These are phyloP conservation scores for Actenoides hombroni DNA, from an alignment of 2,113 vertebrate species.

Conservation along the genomic window DNA sequence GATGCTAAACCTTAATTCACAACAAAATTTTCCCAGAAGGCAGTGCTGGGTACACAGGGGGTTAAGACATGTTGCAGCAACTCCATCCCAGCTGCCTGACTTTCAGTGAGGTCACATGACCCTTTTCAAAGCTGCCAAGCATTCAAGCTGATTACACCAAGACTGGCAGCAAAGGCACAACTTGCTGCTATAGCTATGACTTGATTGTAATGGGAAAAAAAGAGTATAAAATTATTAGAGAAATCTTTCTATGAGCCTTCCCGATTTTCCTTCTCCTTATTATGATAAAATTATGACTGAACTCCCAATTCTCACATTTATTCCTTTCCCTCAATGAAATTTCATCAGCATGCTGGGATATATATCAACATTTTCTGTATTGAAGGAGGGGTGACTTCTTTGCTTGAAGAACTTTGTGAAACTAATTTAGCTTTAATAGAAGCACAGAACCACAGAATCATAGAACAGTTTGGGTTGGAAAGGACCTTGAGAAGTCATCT, in stretches of 20 bases:
- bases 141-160: background rate
- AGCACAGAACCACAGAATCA: background rate
- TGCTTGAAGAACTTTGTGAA: background rate
- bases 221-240: background rate
- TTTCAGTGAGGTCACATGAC: accelerated
- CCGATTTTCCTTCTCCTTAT: background rate
- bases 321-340: background rate
- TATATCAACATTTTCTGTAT: background rate
- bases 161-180: background rate
- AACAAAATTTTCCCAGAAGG: background rate
- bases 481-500: background rate
- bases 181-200: background rate
- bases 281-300: background rate
- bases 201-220: background rate
- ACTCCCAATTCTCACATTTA: background rate
- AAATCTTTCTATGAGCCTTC: background rate
- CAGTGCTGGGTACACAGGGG: background rate
- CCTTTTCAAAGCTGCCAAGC: background rate
- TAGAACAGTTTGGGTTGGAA: background rate
- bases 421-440: background rate
- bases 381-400: background rate
- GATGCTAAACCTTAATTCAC: background rate
- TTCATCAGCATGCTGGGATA: background rate
- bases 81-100: background rate
- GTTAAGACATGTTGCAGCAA: background rate